Conservation (phyloP, 2,797 vertebrate genomes). For the Syndactyla subalaris region DNA sequence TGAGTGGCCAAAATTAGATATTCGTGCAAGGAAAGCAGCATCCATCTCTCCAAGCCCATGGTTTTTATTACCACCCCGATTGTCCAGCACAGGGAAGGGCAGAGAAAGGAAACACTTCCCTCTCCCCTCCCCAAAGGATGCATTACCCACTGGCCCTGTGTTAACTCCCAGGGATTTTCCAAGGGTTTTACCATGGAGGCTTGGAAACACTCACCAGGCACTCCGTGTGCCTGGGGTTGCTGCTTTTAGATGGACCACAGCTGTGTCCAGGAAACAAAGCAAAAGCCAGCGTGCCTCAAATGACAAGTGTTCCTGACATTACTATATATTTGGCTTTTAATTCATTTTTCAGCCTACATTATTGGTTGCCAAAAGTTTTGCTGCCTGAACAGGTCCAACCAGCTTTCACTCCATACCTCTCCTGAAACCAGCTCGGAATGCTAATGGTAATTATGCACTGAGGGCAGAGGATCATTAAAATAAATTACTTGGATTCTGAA, state of each 20-base stretch:
- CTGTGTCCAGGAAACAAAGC: background rate
- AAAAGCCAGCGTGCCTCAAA: background rate
- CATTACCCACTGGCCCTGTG: background rate
- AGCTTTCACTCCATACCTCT: constrained; percentile 42
- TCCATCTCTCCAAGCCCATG: background rate
- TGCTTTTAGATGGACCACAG: constrained; percentile 4
- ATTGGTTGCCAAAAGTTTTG: constrained; percentile 42
- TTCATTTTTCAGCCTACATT: background rate
- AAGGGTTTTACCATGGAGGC: background rate
- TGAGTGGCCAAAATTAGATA: background rate
- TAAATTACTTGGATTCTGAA: constrained; percentile 62
- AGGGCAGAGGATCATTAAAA: constrained; percentile 63
- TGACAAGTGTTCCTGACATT: background rate
- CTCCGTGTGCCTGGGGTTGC: background rate
- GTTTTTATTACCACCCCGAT: background rate
- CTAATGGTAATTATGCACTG: constrained; percentile 27
- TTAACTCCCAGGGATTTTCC: background rate
- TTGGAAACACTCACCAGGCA: background rate
- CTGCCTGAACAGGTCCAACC: constrained; percentile 28
- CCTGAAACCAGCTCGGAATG: constrained; percentile 10
- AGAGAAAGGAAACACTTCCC: background rate
- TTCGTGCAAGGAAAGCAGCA: background rate
- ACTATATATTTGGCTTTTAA: background rate
- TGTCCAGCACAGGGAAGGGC: background rate
- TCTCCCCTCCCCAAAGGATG: background rate